Evolutionary conservation across 2,797 vertebrate genomes (phyloP), one percentile per base, ranked within the genome.

Genomic region (Antrozous pallidus): DNA sequence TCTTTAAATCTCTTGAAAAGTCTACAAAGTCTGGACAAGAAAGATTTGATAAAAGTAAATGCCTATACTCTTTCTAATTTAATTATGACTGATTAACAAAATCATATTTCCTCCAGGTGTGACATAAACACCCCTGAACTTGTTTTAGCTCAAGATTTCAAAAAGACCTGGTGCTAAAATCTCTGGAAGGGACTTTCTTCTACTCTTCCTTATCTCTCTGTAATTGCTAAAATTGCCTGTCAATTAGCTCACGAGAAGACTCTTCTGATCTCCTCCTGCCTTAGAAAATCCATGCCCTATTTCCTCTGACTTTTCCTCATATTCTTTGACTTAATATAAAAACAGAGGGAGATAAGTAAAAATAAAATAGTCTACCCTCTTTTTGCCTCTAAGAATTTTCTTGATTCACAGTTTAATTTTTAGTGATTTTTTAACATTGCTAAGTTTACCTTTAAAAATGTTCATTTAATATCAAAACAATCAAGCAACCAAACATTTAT

Each of bases 301-400:
- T 95, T 85, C 28, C 13, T 94, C 56, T 80, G 36, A 94, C 1
- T 82, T 77, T 86, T 70, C 56, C 3, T 80, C 36, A 77, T 42
- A 33, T 73, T 58, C 16, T 56, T 28, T 77, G 63, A 90, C 26
- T 90, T 92, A 95, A 86, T 40, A 42, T 84, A 17, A 92, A 95
- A 84, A 84, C 6, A 47, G 28, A 17, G 4, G 26, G 26, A 61
- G 5, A 8, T 63, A n/a, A 82, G 12, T 28, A 87, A 33, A 63
- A 63, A 81, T 51, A 81, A 75, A 92, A 88, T 2, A 78, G 81
- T 91, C 31, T 67, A 38, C 31, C 18, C 12, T 80, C 26, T 47
- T 28, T 67, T 90, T 69, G 12, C 20, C 40, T 49, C 54, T 81
- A 61, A 49, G 54, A 63, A 67, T 73, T 73, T 91, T 87, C 74